These are phyloP conservation scores for Pachyramphus minor DNA, from an alignment of 2,113 vertebrate species.

Conservation along the genomic window DNA sequence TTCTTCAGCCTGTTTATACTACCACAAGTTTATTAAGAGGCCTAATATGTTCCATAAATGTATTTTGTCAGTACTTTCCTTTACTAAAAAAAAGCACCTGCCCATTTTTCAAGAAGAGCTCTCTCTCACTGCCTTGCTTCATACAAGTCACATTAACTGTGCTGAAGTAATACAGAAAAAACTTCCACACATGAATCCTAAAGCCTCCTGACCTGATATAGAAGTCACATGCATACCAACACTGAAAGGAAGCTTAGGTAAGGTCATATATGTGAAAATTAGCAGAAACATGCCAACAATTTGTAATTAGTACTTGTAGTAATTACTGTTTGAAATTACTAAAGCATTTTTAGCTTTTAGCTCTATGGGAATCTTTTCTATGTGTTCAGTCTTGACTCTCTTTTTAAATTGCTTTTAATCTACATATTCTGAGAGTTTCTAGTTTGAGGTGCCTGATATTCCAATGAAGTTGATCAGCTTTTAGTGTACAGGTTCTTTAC, in stretches of 20 bases:
- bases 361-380: background rate
- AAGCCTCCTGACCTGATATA: background rate
- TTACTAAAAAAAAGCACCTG: background rate
- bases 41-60: background rate
- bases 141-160: background rate
- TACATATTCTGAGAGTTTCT: background rate
- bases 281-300: background rate
- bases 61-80: background rate
- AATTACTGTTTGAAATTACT: background rate
- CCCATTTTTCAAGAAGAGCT: background rate
- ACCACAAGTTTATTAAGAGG: background rate
- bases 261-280: background rate
- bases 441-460: background rate
- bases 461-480: background rate
- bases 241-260: background rate
- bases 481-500: background rate
- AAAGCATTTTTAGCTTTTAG: background rate
- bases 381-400: background rate
- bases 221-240: background rate
- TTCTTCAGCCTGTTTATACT: background rate
- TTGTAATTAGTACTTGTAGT: background rate
- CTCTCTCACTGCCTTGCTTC: background rate
- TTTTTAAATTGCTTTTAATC: background rate
- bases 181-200: background rate
- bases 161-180: background rate